Conservation (phyloP, 2,797 vertebrate species). For the Okamejei kenojei region DNA sequence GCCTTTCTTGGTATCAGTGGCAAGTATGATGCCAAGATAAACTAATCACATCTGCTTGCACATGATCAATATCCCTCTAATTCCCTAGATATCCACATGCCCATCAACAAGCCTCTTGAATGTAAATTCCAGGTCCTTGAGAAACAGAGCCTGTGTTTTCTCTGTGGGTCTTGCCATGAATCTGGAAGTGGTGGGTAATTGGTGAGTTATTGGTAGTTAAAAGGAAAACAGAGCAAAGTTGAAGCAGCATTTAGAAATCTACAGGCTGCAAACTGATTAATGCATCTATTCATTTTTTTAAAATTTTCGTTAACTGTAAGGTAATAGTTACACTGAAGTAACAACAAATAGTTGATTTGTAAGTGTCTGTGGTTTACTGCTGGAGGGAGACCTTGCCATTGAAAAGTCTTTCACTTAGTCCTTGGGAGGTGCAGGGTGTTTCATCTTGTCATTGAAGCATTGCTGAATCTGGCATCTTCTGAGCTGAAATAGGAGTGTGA, state of each 20-base stretch:
- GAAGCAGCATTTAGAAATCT: not conserved
- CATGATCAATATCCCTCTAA: too few species aligned
- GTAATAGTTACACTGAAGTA: not conserved
- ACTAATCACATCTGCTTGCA: too few species aligned
- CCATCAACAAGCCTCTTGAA: too few species aligned
- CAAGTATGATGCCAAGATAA: too few species aligned
- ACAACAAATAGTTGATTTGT: too few species aligned
- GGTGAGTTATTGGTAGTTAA: not conserved
- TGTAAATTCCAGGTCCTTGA: too few species aligned
- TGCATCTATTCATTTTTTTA: not conserved
- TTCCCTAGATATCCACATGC: too few species aligned
- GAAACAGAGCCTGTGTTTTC: too few species aligned
- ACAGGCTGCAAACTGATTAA: not conserved
- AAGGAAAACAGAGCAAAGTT: not conserved
- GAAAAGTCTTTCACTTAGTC: not conserved
- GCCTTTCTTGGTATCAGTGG: too few species aligned
- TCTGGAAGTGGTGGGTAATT: too few species aligned
- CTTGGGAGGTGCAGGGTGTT: not conserved
- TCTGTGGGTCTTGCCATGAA: too few species aligned
- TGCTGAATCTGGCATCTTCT: not conserved
- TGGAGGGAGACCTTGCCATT: not conserved
- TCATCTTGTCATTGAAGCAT: not conserved
- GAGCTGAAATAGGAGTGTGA: not conserved
- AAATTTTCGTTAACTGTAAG: not conserved
- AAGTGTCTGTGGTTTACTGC: not conserved